Percentiles rank a stretch among this genome's conserved stretches.
Conservation (phyloP, 2,797 vertebrate species). For the Myotis daubentonii region DNA sequence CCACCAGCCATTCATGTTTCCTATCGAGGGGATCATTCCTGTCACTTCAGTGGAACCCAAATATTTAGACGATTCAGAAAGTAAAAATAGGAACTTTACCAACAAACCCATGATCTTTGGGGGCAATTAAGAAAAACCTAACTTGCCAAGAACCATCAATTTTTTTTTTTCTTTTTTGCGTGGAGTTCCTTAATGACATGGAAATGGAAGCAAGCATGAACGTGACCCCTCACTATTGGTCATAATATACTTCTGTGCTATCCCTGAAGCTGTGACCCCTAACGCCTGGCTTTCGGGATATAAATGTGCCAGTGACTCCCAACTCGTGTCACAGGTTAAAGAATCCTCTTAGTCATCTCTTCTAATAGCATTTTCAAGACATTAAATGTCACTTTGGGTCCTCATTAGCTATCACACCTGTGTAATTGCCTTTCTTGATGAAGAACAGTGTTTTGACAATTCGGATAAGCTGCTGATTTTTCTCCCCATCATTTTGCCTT, state of each 20-base stretch:
- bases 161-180: neutral
- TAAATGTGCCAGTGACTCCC: no score
- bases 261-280: neutral
- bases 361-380: neutral
- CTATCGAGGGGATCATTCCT: neutral
- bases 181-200: neutral
- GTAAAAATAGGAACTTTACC: neutral
- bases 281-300: neutral
- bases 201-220: neutral
- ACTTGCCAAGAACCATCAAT: neutral
- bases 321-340: neutral
- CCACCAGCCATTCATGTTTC: neutral
- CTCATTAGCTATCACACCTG: neutral
- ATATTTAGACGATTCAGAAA: neutral
- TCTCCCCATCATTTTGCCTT: neutral
- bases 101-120: neutral
- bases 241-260: neutral
- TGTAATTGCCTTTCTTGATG: neutral
- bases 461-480: neutral
- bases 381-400: neutral
- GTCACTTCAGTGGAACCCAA: neutral
- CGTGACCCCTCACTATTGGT: neutral
- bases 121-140: neutral
- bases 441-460: slow-evolving; percentile 23
- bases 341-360: neutral